Conservation (phyloP, 2,888 invertebrate species). For the Acanthopleura granulata region DNA sequence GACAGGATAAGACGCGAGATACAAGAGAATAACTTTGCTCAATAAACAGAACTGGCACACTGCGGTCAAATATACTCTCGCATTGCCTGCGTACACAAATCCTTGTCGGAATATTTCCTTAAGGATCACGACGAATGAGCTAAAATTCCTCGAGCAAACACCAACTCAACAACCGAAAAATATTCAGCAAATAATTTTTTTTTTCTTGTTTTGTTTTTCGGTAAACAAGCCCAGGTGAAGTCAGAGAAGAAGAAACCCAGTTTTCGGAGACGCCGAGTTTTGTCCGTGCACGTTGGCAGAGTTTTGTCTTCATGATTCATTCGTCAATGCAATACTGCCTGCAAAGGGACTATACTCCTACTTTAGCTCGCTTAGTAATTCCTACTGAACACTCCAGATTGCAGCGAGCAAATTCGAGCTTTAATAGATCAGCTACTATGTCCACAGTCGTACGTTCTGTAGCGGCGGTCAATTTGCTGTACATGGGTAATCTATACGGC, state of each 20-base stretch:
- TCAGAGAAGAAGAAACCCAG: neutral
- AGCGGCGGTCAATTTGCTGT: constrained; percentile 1
- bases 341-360: no score
- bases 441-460: constrained; percentile 1
- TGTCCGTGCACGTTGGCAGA: no score
- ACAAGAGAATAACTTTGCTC: neutral
- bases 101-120: constrained; percentile 1
- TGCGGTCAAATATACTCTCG: constrained; percentile 4
- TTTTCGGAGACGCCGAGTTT: neutral
- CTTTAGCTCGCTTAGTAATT: no score
- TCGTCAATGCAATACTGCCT: no score
- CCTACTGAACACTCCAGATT: no score
- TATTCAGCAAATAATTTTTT: constrained; percentile 10
- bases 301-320: no score
- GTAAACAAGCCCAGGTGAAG: constrained; percentile 9
- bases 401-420: no score
- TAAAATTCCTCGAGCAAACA: constrained; percentile 12
- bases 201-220: constrained; percentile 2
- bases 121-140: constrained; percentile 5
- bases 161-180: constrained; percentile 3
- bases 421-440: neutral
- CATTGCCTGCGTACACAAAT: neutral
- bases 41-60: constrained; percentile 10
- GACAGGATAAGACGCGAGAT: constrained; percentile 9
- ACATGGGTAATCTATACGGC: neutral